Conservation (phyloP, 2,888 invertebrate genomes). For the Clusia tigrina region DNA sequence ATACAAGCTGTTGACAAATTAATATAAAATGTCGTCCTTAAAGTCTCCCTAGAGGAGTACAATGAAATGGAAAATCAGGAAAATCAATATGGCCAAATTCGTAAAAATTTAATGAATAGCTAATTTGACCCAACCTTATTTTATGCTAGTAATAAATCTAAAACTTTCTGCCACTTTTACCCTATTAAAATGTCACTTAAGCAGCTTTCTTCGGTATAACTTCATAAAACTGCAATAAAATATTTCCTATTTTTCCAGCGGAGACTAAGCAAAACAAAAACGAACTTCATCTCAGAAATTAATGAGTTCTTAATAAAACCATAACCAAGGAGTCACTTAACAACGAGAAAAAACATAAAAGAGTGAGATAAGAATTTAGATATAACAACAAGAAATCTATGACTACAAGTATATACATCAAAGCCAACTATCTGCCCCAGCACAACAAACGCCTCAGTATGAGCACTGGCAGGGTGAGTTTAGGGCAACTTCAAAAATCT, state of each 20-base stretch:
- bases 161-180: conserved; percentile 13
- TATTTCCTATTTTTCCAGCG: conserved; percentile 25
- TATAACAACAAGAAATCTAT: too few relatives aligned
- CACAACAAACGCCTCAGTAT: too few relatives aligned
- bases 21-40: neutral
- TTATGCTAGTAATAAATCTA: neutral
- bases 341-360: neutral
- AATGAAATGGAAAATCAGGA: too few relatives aligned
- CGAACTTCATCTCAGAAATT: conserved; percentile 21
- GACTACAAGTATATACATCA: too few relatives aligned
- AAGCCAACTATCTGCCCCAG: too few relatives aligned
- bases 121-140: conserved; percentile 4
- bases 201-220: conserved; percentile 18
- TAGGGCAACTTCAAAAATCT: too few relatives aligned
- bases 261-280: conserved; percentile 4
- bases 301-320: conserved; percentile 39
- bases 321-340: conserved; percentile 25
- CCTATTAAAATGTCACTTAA: conserved; percentile 17
- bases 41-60: too few relatives aligned
- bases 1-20: neutral
- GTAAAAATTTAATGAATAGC: conserved; percentile 18
- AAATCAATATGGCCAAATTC: conserved; percentile 19
- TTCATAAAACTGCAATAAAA: conserved; percentile 35
- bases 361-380: neutral
- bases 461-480: neutral